A percentile compares a stretch with the other conserved stretches of the same genome.
Evolutionary conservation across 2,797 vertebrate species (phyloP).

Genomic region (Yasuhikotakia modesta): DNA sequence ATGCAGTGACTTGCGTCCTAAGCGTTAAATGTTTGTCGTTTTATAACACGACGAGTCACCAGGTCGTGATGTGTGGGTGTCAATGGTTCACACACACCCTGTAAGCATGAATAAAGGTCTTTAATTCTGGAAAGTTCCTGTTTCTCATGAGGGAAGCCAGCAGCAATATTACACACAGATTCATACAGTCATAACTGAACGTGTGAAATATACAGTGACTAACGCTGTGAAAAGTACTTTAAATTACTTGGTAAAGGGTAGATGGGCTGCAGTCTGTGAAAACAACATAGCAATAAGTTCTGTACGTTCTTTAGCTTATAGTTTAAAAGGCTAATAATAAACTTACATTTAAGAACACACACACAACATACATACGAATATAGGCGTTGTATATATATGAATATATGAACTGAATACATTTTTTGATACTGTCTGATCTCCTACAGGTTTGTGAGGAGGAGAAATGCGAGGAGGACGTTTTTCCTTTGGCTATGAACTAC

Average conservation of each 20-base stretch:
- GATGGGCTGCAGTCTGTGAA: no score
- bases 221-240: no score
- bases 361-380: no score
- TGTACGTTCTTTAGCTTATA: no score
- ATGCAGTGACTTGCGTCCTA: constrained; percentile 74
- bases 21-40: constrained; percentile 54
- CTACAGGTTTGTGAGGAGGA: constrained; percentile 91
- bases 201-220: neutral
- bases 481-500: constrained; percentile 96
- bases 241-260: no score
- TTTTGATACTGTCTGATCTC: constrained; percentile 30
- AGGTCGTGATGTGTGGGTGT: constrained; percentile 39
- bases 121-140: constrained; percentile 34
- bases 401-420: no score
- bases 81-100: no score
- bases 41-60: constrained; percentile 76
- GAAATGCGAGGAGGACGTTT: constrained; percentile 90
- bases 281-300: no score
- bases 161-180: neutral
- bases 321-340: no score
- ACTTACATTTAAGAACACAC: neutral
- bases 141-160: constrained; percentile 8
- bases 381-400: no score
- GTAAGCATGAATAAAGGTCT: constrained; percentile 52
- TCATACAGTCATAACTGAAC: no score